Percentiles rank a stretch among this genome's conserved stretches.
Evolutionary conservation across 2,888 invertebrate species (phyloP).

Genomic region (Mayetiola destructor): DNA sequence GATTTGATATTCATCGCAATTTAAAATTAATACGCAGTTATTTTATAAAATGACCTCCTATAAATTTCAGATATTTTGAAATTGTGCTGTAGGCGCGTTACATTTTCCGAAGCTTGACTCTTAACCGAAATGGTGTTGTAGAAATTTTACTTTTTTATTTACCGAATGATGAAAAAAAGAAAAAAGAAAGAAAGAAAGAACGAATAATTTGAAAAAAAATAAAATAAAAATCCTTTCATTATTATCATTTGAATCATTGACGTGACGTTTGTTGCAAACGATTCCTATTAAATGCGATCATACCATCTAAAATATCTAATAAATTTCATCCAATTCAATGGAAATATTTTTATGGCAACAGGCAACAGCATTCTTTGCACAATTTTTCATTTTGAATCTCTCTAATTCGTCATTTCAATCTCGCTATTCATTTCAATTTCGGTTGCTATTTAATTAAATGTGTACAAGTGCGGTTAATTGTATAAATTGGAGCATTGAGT

Average conservation of each 20-base stretch:
- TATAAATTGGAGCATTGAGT: slow-evolving; percentile 4
- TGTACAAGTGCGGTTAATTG: not conserved
- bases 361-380: not conserved
- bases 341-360: not conserved
- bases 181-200: no score
- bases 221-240: no score
- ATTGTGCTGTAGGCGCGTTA: not conserved
- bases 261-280: no score
- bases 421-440: no score
- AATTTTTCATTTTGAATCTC: no score
- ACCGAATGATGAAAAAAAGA: no score
- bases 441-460: not conserved
- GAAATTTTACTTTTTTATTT: no score
- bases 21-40: not conserved
- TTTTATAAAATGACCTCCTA: not conserved
- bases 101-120: no score
- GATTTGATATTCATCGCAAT: not conserved
- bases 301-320: not conserved
- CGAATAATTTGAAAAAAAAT: no score
- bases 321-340: not conserved
- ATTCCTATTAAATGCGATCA: not conserved
- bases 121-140: no score
- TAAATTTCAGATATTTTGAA: not conserved
- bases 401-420: no score
- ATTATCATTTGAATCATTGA: no score